These are phyloP conservation scores for Pangasius sanitwongsei DNA, from an alignment of 2,797 vertebrate genomes.

Conservation along the genomic window DNA sequence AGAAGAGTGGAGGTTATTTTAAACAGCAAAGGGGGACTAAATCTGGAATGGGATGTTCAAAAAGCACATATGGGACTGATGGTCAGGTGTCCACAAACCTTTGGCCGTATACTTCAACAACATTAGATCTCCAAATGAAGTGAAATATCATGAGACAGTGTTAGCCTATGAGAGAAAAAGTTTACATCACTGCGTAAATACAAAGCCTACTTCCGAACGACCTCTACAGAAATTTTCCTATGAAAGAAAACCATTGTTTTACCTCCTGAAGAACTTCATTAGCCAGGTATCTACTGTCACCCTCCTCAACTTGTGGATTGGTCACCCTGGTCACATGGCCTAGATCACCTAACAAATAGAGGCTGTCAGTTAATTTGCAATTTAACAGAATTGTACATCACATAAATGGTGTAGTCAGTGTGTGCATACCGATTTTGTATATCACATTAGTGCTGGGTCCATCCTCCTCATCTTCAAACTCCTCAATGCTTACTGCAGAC, in stretches of 20 bases:
- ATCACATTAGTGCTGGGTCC: conserved; percentile 82
- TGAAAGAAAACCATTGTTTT: conserved; percentile 21
- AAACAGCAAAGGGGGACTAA: background rate
- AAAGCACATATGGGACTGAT: background rate
- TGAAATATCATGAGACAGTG: background rate
- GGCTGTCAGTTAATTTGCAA: background rate
- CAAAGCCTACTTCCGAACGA: background rate
- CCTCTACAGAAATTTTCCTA: background rate
- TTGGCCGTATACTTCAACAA: background rate
- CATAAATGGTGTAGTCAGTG: too few relatives aligned
- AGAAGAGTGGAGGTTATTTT: background rate
- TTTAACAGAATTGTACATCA: background rate
- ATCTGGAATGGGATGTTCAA: background rate
- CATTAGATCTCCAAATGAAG: background rate
- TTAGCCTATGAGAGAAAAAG: background rate
- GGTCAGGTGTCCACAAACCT: background rate
- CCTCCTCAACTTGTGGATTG: conserved; percentile 97
- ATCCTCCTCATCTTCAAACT: conserved; percentile 92
- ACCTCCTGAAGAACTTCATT: conserved; percentile 99
- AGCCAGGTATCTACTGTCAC: conserved; percentile 94
- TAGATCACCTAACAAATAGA: conserved; percentile 85
- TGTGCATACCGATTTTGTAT: conserved; percentile 91
- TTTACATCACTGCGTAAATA: background rate
- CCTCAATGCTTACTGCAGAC: conserved; percentile 81
- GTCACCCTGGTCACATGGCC: conserved; percentile 93